Percentiles rank a stretch among this genome's conserved stretches.
Conservation (phyloP, 1,140 invertebrate genomes). For the Adoxophyes honmai region DNA sequence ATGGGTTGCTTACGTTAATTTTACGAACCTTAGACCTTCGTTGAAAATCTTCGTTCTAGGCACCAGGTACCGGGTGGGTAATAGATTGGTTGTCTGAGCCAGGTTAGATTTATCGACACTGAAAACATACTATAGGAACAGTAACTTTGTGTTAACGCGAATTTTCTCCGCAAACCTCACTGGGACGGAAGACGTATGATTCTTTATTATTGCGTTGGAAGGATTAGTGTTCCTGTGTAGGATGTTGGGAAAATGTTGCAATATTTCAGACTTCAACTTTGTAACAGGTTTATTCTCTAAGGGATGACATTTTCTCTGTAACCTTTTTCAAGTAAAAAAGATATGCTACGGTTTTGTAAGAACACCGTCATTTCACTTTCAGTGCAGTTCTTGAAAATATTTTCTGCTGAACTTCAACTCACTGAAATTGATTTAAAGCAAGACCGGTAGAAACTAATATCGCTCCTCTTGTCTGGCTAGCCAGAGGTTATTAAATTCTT, state of each 20-base stretch:
- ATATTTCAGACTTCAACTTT: neutral
- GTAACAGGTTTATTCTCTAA: neutral
- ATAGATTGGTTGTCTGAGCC: conserved; percentile 38
- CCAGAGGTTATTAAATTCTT: too few relatives aligned
- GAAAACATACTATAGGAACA: conserved; percentile 14
- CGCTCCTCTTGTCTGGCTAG: too few relatives aligned
- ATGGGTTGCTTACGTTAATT: too few relatives aligned
- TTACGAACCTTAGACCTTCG: too few relatives aligned
- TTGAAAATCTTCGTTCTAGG: too few relatives aligned
- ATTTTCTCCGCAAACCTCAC: neutral
- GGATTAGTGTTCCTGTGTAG: conserved; percentile 8
- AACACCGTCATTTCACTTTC: too few relatives aligned
- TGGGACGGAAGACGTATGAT: neutral
- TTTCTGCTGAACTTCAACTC: too few relatives aligned
- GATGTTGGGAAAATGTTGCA: conserved; percentile 21
- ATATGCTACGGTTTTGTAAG: too few relatives aligned
- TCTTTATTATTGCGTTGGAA: conserved; percentile 5
- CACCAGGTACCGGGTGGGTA: conserved; percentile 21
- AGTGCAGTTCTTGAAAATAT: too few relatives aligned
- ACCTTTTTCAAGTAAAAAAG: too few relatives aligned
- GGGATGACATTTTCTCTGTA: neutral
- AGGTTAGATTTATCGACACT: conserved; percentile 38
- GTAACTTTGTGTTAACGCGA: conserved; percentile 9
- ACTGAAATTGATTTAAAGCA: too few relatives aligned
- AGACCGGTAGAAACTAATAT: too few relatives aligned